Percentiles rank a stretch among this genome's conserved stretches.
These are phyloP conservation scores for Collichthys lucidus DNA, from an alignment of 2,113 vertebrate genomes.

Conservation along the genomic window DNA sequence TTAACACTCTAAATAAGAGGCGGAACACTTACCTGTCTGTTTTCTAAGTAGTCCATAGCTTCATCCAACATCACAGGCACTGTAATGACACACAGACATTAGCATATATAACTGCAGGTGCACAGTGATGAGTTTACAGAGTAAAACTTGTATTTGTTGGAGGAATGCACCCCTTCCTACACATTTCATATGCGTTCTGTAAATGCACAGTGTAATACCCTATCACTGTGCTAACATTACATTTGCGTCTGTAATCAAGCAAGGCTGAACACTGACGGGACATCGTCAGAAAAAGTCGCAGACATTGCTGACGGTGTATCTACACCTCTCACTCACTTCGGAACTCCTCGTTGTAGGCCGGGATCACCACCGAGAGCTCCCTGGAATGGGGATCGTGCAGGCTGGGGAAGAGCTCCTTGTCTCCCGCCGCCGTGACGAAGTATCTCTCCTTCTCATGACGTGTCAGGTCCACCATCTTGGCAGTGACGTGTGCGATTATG, in stretches of 20 bases:
- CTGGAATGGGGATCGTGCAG: slow-evolving; percentile 87
- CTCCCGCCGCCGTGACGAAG: slow-evolving; percentile 83
- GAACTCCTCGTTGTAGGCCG: slow-evolving; percentile 95
- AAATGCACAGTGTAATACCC: neutral
- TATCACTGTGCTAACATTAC: neutral
- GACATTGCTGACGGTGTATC: neutral
- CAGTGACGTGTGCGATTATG: slow-evolving; percentile 88
- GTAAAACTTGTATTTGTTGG: neutral
- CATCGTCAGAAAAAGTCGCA: neutral
- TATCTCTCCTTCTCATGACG: slow-evolving; percentile 87
- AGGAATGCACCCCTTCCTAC: neutral
- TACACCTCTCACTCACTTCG: slow-evolving; percentile 75
- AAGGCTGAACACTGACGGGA: neutral
- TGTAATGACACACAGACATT: slow-evolving; percentile 70
- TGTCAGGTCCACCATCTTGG: slow-evolving; percentile 82
- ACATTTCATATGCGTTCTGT: neutral
- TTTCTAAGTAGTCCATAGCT: slow-evolving; percentile 93
- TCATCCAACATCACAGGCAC: slow-evolving; percentile 98
- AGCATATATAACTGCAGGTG: neutral
- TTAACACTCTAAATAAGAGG: neutral
- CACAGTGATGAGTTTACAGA: neutral
- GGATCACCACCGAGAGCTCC: slow-evolving; percentile 92
- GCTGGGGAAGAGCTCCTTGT: slow-evolving; percentile 86
- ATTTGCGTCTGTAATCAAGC: neutral
- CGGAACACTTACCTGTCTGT: slow-evolving; percentile 87